These are phyloP conservation scores for Tupiocoris notatus DNA, from an alignment of 2,888 invertebrate genomes.

Conservation along the genomic window DNA sequence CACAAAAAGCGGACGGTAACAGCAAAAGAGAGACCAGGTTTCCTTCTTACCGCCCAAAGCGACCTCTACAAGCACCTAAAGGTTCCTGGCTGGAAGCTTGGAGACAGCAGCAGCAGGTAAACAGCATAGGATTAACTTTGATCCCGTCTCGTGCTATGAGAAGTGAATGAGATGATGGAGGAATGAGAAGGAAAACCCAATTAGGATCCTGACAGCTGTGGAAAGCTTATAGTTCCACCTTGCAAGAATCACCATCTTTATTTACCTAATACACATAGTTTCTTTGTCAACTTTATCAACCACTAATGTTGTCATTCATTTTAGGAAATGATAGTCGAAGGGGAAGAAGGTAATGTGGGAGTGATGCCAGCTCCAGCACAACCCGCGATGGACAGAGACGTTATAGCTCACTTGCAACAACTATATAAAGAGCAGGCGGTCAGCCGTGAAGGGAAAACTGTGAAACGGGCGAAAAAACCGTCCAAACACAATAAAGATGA, in stretches of 20 bases:
- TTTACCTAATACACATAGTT: too few species aligned
- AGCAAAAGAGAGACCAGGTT: slow-evolving; percentile 46
- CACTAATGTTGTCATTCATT: too few species aligned
- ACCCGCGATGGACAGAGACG: slow-evolving; percentile 37
- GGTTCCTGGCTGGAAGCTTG: slow-evolving; percentile 33
- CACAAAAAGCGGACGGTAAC: slow-evolving; percentile 31
- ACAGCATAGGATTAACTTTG: too few species aligned
- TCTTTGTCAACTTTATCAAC: too few species aligned
- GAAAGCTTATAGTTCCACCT: too few species aligned
- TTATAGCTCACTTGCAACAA: slow-evolving; percentile 44
- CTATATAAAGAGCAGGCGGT: slow-evolving; percentile 42
- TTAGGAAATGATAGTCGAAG: neutral
- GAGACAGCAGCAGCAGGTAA: slow-evolving; percentile 33
- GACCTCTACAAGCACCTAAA: slow-evolving; percentile 1
- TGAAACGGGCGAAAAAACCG: neutral
- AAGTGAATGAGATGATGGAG: too few species aligned
- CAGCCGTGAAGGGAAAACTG: neutral
- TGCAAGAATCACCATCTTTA: too few species aligned
- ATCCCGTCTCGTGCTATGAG: too few species aligned
- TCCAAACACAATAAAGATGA: too few species aligned
- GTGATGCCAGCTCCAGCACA: slow-evolving; percentile 15
- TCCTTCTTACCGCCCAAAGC: neutral
- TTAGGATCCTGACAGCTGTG: too few species aligned
- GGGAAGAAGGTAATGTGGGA: slow-evolving; percentile 12
- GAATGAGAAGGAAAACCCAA: too few species aligned